phyloP scores from a whole-genome alignment of 1,140 invertebrate species.

The Papilio helenus region DNA sequence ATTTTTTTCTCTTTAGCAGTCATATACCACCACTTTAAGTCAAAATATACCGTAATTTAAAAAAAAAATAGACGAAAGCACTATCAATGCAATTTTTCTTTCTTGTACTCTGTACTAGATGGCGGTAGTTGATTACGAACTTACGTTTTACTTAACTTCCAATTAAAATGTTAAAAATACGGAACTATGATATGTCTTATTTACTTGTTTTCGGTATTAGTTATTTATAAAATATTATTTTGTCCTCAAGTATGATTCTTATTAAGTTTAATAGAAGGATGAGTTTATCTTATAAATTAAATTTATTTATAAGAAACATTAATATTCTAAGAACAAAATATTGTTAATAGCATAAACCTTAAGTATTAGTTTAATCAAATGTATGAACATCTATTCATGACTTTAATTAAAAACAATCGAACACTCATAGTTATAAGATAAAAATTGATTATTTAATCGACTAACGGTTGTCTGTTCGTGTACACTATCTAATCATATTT shows the following conservation, averaged over 20 bases:
- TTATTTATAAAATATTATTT: not conserved
- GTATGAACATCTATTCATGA: not conserved
- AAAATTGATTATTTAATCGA: slow-evolving; percentile 27
- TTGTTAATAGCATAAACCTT: too few species aligned
- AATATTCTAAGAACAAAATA: too few species aligned
- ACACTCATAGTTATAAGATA: not conserved
- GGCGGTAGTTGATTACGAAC: not conserved
- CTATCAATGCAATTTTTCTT: not conserved
- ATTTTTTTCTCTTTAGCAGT: slow-evolving; percentile 1
- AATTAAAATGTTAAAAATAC: not conserved
- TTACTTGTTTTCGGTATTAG: not conserved
- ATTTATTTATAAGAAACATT: too few species aligned
- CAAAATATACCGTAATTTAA: not conserved
- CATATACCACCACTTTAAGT: not conserved
- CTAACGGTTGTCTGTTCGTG: slow-evolving; percentile 17
- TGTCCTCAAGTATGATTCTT: not conserved
- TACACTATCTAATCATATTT: slow-evolving; percentile 24
- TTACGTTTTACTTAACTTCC: not conserved
- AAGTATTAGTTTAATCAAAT: too few species aligned
- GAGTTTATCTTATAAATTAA: too few species aligned
- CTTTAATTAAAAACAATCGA: slow-evolving; percentile 34
- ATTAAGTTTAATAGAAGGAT: too few species aligned
- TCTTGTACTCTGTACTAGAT: not conserved
- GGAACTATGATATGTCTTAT: not conserved
- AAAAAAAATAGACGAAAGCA: not conserved